These are phyloP conservation scores for Chroicocephalus ridibundus DNA, from an alignment of 2,113 vertebrate species.

Conservation along the genomic window DNA sequence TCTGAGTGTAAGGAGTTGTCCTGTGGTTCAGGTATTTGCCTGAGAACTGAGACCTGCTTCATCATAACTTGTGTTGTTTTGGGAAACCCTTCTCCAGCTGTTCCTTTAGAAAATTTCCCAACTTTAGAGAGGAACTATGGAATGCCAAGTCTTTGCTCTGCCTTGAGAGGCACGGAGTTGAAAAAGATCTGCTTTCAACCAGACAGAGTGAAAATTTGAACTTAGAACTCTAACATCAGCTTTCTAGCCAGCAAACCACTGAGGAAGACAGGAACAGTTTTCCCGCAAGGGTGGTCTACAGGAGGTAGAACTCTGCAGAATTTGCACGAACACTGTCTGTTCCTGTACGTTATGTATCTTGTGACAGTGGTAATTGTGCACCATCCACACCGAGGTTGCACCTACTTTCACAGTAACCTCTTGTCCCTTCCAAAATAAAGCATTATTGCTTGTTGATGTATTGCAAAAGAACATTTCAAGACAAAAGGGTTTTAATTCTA, in stretches of 20 bases:
- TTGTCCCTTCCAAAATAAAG: neutral
- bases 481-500: neutral
- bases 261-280: neutral
- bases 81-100: neutral
- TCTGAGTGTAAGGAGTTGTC: neutral
- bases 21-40: neutral
- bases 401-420: neutral
- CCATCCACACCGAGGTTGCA: too few relatives aligned
- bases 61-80: neutral
- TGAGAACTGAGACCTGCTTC: neutral
- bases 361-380: neutral
- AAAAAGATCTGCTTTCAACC: neutral
- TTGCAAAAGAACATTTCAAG: neutral
- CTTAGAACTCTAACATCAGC: neutral
- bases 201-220: neutral
- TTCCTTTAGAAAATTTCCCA: neutral
- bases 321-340: neutral
- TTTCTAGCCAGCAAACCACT: neutral
- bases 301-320: neutral
- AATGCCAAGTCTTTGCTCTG: neutral
- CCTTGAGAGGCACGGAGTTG: neutral
- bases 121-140: neutral
- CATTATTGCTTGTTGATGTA: neutral
- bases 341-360: neutral
- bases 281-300: neutral